Evolutionary conservation across 2,113 vertebrate species (phyloP), one percentile per base, ranked within the genome.

Genomic region (Leucoraja erinaceus): DNA sequence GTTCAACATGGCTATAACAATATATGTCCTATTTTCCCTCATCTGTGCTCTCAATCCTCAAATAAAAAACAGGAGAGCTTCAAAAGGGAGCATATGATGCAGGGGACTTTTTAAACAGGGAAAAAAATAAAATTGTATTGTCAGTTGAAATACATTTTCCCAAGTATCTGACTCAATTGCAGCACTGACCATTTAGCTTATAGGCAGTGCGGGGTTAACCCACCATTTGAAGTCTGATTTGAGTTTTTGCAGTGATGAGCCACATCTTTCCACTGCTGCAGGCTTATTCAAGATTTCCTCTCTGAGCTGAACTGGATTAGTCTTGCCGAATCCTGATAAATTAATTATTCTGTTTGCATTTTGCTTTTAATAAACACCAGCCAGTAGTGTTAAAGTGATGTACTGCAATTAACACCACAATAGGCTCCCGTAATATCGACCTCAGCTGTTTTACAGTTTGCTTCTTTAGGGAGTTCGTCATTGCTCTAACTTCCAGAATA

Each of bases 391-490:
- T 83, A 93, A 93, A 59, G 31, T 5, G 22, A 1, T 4, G 0
- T 33, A 33, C 70, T 8, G 78, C 61, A 7, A 93, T 93, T 74
- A 93, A 93, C 4, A n/a, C 81, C 93, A 93, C 79, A 93, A 77
- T 90, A 93, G 72, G 59, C 31, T 72, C 18, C 90, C 77, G 10
- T 93, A 16, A 70, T 94, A 84, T 56, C 94, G 33, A 93, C 88
- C 79, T 94, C 16, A 90, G 20, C 18, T 90, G 70, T 93, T 79
- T 86, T 92, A 20, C 2, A 93, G 2, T 90, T 76, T 18, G 6
- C 77, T 94, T 94, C 16, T 93, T 12, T 78, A 93, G 78, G 61
- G 10, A 93, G 78, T 59, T 93, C 56, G 93, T 68, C 28, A 20
- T 63, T 20, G 5, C 22, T 63, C 54, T 25, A 1, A 93, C 14